Base-by-base conservation (phyloP, 2,797 vertebrate species). In the Podarcis siculus region DNA sequence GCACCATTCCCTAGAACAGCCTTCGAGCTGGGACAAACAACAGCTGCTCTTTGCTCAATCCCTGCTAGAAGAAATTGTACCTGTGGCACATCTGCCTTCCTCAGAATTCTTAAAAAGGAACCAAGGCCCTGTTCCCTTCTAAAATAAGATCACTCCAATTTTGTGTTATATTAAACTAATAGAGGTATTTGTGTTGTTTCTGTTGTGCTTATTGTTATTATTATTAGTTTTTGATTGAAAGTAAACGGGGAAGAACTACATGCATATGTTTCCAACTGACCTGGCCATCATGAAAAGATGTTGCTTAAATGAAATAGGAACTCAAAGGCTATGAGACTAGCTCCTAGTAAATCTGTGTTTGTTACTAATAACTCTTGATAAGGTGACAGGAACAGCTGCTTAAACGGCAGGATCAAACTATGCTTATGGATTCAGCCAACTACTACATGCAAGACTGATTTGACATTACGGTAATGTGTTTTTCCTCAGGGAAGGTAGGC, bases 351-450 rank as follows among this genome's bases (percentile, higher is more conserved):
- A 66, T 76, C 15, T n/a, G 4, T n/a, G 35, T 85, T 75, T 27
- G n/a, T 30, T 87, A 75, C 82, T 17, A 83, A 83, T 91, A 92
- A 95, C 83, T 85, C 79, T 32, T 64, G 92, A 64, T 64, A 69
- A 32, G 2, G 87, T 93, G 92, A 91, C 89, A 91, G 90, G 84
- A 94, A 90, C 94, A 95, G 92, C 90, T 95, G 93, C 89, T 94
- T 90, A 87, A 15, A 66, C 78, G 3, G 55, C 84, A 86, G 89
- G 39, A 85, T 83, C 85, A 49, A 88, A 89, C 91, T 76, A 91
- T 91, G 89, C 73, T 73, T 71, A 80, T 87, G 88, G 49, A 25
- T 84, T 86, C 79, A 75, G 91, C 87, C 72, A 89, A 82, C 85
- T 89, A 82, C 86, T 92, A 86, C 86, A 90, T 0, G 90, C 91